A percentile compares a stretch with the other conserved stretches of the same genome.
phyloP scores from a whole-genome alignment of 2,888 invertebrate genomes.

The Nasonovia ribisnigri region DNA sequence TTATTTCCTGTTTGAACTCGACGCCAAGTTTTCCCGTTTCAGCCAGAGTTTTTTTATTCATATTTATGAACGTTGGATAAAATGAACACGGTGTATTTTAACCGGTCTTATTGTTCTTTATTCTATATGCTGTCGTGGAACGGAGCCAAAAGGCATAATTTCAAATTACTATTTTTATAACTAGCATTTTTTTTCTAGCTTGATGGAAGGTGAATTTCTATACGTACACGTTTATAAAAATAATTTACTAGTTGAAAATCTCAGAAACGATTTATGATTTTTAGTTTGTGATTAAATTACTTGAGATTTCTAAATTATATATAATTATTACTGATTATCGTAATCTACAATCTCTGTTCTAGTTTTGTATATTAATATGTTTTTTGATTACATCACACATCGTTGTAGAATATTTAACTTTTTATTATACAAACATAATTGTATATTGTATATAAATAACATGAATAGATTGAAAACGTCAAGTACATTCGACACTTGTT shows the following conservation, averaged over 20 bases:
- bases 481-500: too few species aligned
- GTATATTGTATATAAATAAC: not conserved
- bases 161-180: slow-evolving; percentile 61
- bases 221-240: not conserved
- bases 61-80: slow-evolving; percentile 10
- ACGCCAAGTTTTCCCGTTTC: slow-evolving; percentile 30
- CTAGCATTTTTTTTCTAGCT: not conserved
- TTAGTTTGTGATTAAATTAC: not conserved
- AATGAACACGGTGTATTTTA: not conserved
- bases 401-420: not conserved
- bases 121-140: not conserved
- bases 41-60: not conserved
- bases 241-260: not conserved
- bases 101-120: slow-evolving; percentile 46
- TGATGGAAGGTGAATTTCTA: not conserved
- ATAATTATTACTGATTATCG: not conserved
- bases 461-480: not conserved
- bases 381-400: not conserved
- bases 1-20: slow-evolving; percentile 45
- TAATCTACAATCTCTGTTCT: not conserved
- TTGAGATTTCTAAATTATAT: not conserved
- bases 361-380: not conserved
- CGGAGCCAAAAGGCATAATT: slow-evolving; percentile 42
- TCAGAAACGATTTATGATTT: not conserved
- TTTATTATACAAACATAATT: not conserved